A percentile compares a stretch with the other conserved stretches of the same genome.
These are phyloP conservation scores for Alosa sapidissima DNA, from an alignment of 2,797 vertebrate species.

Conservation along the genomic window DNA sequence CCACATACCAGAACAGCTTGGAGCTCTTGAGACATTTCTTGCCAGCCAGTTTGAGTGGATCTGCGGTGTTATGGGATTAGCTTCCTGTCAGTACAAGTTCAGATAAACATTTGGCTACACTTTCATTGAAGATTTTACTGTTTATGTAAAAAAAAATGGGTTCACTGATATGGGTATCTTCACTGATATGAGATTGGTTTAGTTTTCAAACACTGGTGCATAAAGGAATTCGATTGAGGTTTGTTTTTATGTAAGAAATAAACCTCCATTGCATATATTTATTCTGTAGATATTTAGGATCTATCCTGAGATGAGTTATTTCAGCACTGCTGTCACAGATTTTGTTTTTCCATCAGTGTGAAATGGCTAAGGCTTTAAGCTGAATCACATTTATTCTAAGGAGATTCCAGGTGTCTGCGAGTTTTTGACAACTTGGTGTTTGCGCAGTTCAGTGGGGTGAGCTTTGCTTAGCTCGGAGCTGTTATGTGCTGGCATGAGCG, in stretches of 20 bases:
- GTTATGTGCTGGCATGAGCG: neutral
- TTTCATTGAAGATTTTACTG: neutral
- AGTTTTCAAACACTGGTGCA: neutral
- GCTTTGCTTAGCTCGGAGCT: neutral
- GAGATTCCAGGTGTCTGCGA: neutral
- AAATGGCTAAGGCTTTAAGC: neutral
- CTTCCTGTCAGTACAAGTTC: neutral
- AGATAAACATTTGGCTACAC: neutral
- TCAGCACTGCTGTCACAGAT: neutral
- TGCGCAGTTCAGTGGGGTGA: neutral
- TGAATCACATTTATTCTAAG: neutral
- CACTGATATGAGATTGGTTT: neutral
- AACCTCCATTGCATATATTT: neutral
- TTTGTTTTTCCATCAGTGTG: neutral
- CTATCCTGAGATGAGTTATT: neutral
- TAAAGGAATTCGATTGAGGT: neutral
- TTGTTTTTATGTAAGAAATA: no score
- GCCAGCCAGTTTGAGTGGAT: neutral
- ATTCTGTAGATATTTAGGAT: neutral
- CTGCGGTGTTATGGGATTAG: neutral
- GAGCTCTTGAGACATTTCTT: neutral
- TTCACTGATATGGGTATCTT: no score
- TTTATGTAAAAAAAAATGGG: neutral
- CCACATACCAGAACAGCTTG: slow-evolving; percentile 11
- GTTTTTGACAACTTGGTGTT: neutral